Evolutionary conservation across 2,797 vertebrate genomes (phyloP).

Genomic region (Sciaenops ocellatus): DNA sequence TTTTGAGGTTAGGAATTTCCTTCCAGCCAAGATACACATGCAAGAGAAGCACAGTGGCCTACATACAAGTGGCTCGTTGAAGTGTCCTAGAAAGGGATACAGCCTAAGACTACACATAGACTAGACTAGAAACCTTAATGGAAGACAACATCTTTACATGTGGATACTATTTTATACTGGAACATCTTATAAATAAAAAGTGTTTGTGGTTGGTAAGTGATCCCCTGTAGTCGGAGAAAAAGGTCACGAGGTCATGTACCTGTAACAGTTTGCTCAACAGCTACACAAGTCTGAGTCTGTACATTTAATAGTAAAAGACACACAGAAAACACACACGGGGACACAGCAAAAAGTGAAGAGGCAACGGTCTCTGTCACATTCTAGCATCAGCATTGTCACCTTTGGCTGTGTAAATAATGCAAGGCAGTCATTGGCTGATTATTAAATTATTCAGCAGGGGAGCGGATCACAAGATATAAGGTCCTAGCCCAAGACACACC

Average conservation of each 20-base stretch:
- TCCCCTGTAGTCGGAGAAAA: background rate
- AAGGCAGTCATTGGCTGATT: conserved; percentile 86
- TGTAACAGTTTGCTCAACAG: background rate
- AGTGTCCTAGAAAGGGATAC: conserved; percentile 56
- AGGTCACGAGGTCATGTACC: background rate
- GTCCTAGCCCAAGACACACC: conserved; percentile 65
- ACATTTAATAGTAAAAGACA: conserved; percentile 11
- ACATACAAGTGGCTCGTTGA: conserved; percentile 63
- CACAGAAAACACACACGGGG: background rate
- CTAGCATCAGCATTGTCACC: conserved; percentile 81
- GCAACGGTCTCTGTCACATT: conserved; percentile 40
- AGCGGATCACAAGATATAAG: conserved; percentile 79
- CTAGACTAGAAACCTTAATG: conserved; percentile 2
- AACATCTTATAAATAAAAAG: background rate
- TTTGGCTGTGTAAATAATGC: conserved; percentile 89
- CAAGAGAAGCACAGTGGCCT: conserved; percentile 67
- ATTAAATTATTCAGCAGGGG: conserved; percentile 87
- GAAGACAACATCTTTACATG: background rate
- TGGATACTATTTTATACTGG: background rate
- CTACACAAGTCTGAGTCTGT: background rate
- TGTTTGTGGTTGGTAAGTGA: background rate
- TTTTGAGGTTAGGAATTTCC: conserved; percentile 53
- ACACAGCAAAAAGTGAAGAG: conserved; percentile 28
- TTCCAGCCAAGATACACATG: conserved; percentile 32
- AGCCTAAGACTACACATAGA: conserved; percentile 8